phyloP scores from a whole-genome alignment of 2,113 vertebrate genomes.

The Vicugna pacos region DNA sequence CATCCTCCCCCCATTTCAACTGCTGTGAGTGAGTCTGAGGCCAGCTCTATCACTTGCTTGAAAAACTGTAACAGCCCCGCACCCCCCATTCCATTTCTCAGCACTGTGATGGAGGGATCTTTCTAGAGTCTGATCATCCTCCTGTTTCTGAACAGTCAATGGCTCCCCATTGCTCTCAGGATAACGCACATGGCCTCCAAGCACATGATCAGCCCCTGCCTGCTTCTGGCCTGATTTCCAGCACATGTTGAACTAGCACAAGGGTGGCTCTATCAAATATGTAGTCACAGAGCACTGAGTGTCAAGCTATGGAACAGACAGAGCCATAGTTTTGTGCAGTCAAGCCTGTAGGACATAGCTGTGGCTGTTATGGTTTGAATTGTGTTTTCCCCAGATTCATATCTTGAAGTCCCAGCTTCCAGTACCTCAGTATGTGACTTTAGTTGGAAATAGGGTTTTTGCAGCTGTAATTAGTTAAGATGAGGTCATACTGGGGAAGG shows the following conservation, averaged over 20 bases:
- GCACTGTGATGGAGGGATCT: not conserved
- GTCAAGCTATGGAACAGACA: not conserved
- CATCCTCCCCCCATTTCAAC: not conserved
- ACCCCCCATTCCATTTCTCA: not conserved
- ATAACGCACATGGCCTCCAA: not conserved
- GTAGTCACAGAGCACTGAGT: not conserved
- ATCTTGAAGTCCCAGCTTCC: not conserved
- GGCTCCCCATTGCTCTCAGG: not conserved
- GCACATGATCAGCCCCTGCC: not conserved
- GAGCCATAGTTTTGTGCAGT: not conserved
- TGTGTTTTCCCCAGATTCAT: not conserved
- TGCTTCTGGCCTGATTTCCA: not conserved
- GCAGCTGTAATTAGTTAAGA: not conserved
- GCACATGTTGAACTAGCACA: not conserved
- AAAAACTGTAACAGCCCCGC: not conserved
- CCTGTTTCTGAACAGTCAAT: not conserved
- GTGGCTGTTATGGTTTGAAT: not conserved
- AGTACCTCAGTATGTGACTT: not conserved
- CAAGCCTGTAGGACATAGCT: not conserved
- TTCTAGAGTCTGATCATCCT: not conserved
- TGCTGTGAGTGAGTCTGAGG: not conserved
- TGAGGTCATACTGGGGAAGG: not conserved
- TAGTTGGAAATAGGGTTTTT: not conserved
- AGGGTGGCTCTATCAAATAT: too few relatives aligned
- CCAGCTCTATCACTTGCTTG: not conserved